A percentile compares a stretch with the other conserved stretches of the same genome.
Conservation (phyloP, 2,797 vertebrate species). For the Poliocrania exsul region DNA sequence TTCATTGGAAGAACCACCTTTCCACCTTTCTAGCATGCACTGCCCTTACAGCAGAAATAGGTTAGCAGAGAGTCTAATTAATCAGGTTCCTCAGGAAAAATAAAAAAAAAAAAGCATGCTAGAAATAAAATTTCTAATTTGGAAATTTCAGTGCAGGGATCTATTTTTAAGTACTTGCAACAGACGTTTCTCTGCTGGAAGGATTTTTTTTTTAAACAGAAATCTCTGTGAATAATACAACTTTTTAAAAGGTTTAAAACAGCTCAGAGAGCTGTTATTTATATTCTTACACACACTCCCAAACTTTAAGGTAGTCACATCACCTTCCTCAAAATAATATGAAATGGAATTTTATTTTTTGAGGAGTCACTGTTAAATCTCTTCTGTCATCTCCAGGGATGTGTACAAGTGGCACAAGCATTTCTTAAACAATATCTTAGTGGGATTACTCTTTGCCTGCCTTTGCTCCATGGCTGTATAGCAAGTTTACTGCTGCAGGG, state of each 20-base stretch:
- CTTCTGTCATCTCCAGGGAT: background rate
- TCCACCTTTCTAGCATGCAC: background rate
- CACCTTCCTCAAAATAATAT: background rate
- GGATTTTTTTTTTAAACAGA: background rate
- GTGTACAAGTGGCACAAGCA: background rate
- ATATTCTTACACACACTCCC: background rate
- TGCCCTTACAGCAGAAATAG: background rate
- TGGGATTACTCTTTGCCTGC: background rate
- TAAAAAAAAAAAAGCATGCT: background rate
- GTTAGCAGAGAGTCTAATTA: background rate
- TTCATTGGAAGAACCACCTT: background rate
- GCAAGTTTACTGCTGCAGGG: background rate
- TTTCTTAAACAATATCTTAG: background rate
- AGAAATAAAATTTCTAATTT: background rate
- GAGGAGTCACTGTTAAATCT: background rate
- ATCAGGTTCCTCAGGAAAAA: background rate
- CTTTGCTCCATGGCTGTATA: background rate
- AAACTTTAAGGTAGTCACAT: background rate
- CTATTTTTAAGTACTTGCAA: background rate
- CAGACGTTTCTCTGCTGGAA: background rate
- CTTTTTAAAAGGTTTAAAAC: background rate
- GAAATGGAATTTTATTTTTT: background rate
- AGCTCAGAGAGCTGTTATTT: background rate
- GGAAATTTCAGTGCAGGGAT: background rate
- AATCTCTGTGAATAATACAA: background rate